Conservation (phyloP, 2,888 invertebrate genomes). For the Tetragonisca angustula region DNA sequence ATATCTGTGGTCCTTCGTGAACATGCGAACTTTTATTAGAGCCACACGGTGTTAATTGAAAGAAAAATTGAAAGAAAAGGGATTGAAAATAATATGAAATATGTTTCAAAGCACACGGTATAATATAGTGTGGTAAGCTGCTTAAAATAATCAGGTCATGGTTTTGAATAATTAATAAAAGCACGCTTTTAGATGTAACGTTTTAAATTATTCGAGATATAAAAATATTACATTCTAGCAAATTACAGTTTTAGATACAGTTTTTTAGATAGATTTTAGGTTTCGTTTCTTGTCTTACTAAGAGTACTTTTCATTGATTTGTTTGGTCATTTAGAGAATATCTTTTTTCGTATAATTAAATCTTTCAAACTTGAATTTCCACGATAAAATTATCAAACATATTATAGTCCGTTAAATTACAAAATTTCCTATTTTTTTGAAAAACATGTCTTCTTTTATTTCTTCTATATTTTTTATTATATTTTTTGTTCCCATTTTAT, state of each 20-base stretch:
- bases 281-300: neutral
- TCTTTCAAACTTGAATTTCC: neutral
- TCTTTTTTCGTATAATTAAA: neutral
- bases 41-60: conserved; percentile 6
- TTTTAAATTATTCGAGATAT: neutral
- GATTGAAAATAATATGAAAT: too few relatives aligned
- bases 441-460: neutral
- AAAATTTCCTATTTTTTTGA: neutral
- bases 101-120: neutral
- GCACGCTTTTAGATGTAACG: neutral
- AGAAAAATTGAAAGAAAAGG: neutral
- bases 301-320: neutral
- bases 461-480: neutral
- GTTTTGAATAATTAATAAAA: neutral
- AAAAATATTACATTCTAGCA: neutral
- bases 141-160: neutral
- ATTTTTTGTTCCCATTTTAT: neutral
- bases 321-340: neutral
- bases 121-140: neutral
- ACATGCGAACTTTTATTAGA: neutral
- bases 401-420: neutral
- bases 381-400: neutral
- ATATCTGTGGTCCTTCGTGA: neutral
- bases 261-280: neutral
- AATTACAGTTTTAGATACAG: too few relatives aligned